Evolutionary conservation across 2,888 invertebrate species (phyloP).

Genomic region (Rotaria macrura): DNA sequence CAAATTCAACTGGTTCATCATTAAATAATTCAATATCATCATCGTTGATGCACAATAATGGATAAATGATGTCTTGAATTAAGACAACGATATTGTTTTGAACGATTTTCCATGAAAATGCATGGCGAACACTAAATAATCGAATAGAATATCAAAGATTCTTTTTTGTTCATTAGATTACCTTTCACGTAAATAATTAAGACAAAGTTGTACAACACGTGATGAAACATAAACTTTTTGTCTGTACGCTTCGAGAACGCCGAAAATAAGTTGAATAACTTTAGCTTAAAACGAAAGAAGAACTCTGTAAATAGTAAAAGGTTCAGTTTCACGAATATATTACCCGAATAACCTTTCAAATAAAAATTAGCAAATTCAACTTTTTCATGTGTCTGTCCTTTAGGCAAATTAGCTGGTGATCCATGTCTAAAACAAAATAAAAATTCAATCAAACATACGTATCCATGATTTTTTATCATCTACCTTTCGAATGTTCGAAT

Average conservation of each 20-base stretch:
- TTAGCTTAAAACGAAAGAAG: constrained; percentile 40
- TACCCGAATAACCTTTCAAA: constrained; percentile 72
- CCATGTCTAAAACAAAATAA: constrained; percentile 65
- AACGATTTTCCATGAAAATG: constrained; percentile 69
- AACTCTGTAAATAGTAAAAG: constrained; percentile 33
- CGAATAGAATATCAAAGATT: neutral
- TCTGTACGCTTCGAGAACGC: constrained; percentile 69
- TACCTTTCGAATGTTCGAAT: constrained; percentile 75
- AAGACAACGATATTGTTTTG: constrained; percentile 83
- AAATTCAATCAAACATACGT: too few species aligned
- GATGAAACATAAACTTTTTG: constrained; percentile 75
- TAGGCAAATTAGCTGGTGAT: constrained; percentile 78
- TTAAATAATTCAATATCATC: constrained; percentile 90
- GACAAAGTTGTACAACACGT: constrained; percentile 77
- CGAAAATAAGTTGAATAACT: constrained; percentile 69
- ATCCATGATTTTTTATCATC: too few species aligned
- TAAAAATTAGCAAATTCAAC: constrained; percentile 88
- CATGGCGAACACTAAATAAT: constrained; percentile 24
- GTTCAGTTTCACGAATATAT: constrained; percentile 3
- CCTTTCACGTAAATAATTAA: constrained; percentile 61
- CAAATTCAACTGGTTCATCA: constrained; percentile 80
- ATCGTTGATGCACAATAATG: constrained; percentile 84
- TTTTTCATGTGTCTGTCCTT: constrained; percentile 60
- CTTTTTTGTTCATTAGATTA: neutral
- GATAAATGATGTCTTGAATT: constrained; percentile 85